These are phyloP conservation scores for Champsocephalus esox DNA, from an alignment of 2,797 vertebrate species.

Conservation along the genomic window DNA sequence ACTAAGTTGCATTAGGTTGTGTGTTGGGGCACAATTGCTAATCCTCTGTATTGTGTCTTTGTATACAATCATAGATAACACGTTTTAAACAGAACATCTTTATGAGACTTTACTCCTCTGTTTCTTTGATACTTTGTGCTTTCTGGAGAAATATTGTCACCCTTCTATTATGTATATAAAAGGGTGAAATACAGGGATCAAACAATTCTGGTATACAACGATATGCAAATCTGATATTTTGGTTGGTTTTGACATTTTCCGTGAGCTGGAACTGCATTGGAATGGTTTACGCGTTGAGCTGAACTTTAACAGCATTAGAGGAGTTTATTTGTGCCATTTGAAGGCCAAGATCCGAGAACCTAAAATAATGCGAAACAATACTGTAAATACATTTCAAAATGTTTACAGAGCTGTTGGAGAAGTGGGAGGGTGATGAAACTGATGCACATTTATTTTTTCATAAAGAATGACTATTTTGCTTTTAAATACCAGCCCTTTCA, in stretches of 20 bases:
- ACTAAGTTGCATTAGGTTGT: neutral
- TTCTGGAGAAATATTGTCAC: neutral
- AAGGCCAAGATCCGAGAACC: neutral
- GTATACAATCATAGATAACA: constrained; percentile 6
- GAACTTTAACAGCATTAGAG: neutral
- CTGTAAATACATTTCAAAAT: constrained; percentile 4
- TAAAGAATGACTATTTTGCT: neutral
- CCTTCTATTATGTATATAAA: neutral
- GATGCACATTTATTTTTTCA: neutral
- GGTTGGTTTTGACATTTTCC: neutral
- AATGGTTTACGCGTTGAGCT: neutral
- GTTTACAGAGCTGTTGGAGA: constrained; percentile 7
- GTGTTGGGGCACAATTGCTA: neutral
- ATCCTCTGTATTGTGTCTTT: constrained; percentile 5
- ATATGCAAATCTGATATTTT: neutral
- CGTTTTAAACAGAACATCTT: neutral
- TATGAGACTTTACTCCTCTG: neutral
- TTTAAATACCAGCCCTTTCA: constrained; percentile 1
- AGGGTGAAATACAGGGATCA: neutral
- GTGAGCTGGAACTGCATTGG: neutral
- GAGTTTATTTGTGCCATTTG: neutral
- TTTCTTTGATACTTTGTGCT: constrained; percentile 10
- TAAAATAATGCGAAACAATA: neutral
- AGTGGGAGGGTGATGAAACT: neutral
- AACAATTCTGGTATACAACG: neutral